These are phyloP conservation scores for Gymnoscelis rufifasciata DNA, from an alignment of 2,888 invertebrate genomes.

Conservation along the genomic window DNA sequence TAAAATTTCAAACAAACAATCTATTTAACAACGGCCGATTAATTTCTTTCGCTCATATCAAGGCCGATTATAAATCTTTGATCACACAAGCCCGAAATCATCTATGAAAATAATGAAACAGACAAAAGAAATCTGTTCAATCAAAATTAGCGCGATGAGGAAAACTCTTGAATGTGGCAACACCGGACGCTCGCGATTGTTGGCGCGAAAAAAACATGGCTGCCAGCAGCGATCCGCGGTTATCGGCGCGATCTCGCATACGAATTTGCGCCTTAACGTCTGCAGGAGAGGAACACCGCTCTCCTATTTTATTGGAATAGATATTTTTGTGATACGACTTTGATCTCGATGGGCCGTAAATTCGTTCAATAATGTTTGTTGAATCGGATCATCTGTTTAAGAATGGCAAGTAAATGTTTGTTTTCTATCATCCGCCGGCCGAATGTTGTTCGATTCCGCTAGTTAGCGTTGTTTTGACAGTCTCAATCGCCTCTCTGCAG, in stretches of 20 bases:
- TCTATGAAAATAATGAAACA: conserved; percentile 40
- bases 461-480: conserved; percentile 75
- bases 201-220: conserved; percentile 57
- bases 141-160: conserved; percentile 54
- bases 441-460: conserved; percentile 70
- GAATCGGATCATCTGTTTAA: conserved; percentile 63
- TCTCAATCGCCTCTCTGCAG: conserved; percentile 57
- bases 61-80: conserved; percentile 44
- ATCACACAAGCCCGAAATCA: conserved; percentile 41
- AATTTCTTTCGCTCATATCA: conserved; percentile 32
- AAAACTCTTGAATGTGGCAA: conserved; percentile 52
- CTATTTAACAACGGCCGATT: conserved; percentile 43
- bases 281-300: conserved; percentile 37
- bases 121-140: conserved; percentile 50
- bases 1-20: conserved; percentile 38
- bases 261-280: conserved; percentile 48
- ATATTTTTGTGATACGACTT: conserved; percentile 58
- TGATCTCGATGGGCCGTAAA: conserved; percentile 68
- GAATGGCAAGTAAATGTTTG: conserved; percentile 71
- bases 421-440: conserved; percentile 72
- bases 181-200: conserved; percentile 48
- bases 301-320: conserved; percentile 39
- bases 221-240: conserved; percentile 42
- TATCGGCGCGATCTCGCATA: conserved; percentile 41
- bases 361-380: conserved; percentile 66